These are phyloP conservation scores for Dendrophyllia cribrosa DNA, from an alignment of 64 coral and sea anemone genomes.

Conservation along the genomic window DNA sequence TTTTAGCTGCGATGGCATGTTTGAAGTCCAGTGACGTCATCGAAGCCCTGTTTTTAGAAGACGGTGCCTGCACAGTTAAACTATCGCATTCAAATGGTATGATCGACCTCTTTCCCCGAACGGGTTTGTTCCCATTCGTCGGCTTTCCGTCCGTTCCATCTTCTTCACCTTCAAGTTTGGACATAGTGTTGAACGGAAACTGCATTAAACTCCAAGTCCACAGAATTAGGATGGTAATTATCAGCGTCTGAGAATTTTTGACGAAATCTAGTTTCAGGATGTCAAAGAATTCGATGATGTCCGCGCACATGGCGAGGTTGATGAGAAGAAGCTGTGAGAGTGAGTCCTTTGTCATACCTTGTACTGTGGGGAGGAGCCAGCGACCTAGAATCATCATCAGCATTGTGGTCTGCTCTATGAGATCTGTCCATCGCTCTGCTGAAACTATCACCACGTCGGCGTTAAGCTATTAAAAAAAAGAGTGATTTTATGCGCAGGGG, in stretches of 20 bases:
- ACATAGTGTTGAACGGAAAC: constrained; percentile 89
- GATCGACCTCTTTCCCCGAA: background rate
- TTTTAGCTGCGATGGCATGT: constrained; percentile 33
- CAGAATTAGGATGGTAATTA: constrained; percentile 68
- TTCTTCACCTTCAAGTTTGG: constrained; percentile 75
- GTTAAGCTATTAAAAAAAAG: background rate
- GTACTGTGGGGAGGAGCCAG: constrained; percentile 81
- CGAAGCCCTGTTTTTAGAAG: background rate
- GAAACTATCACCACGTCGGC: background rate
- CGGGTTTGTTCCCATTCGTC: background rate
- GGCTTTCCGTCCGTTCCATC: constrained; percentile 2
- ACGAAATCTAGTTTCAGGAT: constrained; percentile 71
- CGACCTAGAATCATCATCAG: constrained; percentile 87
- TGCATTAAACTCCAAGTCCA: constrained; percentile 95
- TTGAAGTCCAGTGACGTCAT: constrained; percentile 32
- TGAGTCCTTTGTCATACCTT: constrained; percentile 80
- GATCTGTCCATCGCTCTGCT: constrained; percentile 64
- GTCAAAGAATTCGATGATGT: constrained; percentile 96
- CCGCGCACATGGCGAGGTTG: constrained; percentile 92
- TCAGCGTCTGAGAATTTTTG: constrained; percentile 61
- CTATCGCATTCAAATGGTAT: background rate
- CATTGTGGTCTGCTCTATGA: constrained; percentile 87
- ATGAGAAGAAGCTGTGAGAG: constrained; percentile 83
- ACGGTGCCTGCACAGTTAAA: background rate
- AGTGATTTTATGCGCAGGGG: too few relatives aligned